A percentile compares a stretch with the other conserved stretches of the same genome.
Conservation (phyloP, 2,797 vertebrate genomes). For the Hapalemur alaotrensis region DNA sequence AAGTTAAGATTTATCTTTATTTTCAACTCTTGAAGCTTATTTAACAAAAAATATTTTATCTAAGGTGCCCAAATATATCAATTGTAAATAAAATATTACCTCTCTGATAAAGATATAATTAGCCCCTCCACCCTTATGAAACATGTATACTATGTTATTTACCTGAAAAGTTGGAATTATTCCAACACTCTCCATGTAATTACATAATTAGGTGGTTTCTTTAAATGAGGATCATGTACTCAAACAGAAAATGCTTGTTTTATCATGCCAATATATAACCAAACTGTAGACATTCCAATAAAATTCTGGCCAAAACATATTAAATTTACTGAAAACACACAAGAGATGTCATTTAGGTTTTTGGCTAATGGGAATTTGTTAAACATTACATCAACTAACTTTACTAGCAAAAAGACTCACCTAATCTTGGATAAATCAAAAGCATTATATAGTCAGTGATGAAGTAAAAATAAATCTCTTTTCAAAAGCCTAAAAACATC, state of each 20-base stretch:
- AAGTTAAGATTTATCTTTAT: slow-evolving; percentile 29
- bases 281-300: slow-evolving; percentile 53
- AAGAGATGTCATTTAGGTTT: slow-evolving; percentile 32
- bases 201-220: slow-evolving; percentile 59
- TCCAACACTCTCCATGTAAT: slow-evolving; percentile 39
- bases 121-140: background rate
- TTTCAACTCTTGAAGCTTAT: slow-evolving; percentile 40
- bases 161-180: slow-evolving; percentile 31
- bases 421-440: slow-evolving; percentile 9
- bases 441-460: slow-evolving; percentile 28
- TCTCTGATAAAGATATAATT: slow-evolving; percentile 45
- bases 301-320: slow-evolving; percentile 41
- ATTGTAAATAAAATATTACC: slow-evolving; percentile 40
- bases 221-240: slow-evolving; percentile 40
- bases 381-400: slow-evolving; percentile 63
- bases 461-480: slow-evolving; percentile 43
- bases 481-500: slow-evolving; percentile 3
- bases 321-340: slow-evolving; percentile 43
- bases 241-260: slow-evolving; percentile 59
- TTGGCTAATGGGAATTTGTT: slow-evolving; percentile 32
- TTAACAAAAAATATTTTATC: slow-evolving; percentile 41
- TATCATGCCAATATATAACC: slow-evolving; percentile 53
- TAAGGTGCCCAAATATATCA: background rate
- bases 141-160: slow-evolving; percentile 27
- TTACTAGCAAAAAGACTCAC: slow-evolving; percentile 2